Conservation (phyloP, 2,888 invertebrate genomes). For the Cheilosia impressa region DNA sequence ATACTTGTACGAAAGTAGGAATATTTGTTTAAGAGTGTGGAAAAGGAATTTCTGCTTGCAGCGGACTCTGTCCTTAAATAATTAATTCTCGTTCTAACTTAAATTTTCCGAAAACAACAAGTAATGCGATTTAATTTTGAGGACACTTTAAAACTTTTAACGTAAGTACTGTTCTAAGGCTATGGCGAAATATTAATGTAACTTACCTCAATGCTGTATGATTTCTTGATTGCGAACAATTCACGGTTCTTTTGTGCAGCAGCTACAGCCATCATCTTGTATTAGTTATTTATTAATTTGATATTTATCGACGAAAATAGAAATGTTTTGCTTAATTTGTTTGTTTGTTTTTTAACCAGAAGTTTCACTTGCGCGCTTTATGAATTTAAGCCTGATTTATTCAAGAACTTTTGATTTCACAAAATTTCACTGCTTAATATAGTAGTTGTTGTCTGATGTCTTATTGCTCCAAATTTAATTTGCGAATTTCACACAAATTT, state of each 20-base stretch:
- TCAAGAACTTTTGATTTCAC: constrained; percentile 61
- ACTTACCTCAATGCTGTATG: constrained; percentile 98
- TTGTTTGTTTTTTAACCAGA: constrained; percentile 36
- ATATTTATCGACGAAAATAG: constrained; percentile 76
- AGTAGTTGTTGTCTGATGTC: constrained; percentile 72
- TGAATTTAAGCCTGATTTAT: constrained; percentile 66
- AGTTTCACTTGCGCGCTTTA: constrained; percentile 60
- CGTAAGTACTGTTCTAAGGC: no score
- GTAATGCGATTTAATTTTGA: no score
- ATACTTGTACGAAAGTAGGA: no score
- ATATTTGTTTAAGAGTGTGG: no score
- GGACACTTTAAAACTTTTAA: no score
- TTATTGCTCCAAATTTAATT: constrained; percentile 68
- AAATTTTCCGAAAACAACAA: no score
- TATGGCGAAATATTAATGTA: neutral
- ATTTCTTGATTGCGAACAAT: constrained; percentile 98
- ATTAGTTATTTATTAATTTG: constrained; percentile 77
- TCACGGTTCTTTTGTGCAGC: constrained; percentile 97
- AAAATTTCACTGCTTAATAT: constrained; percentile 72
- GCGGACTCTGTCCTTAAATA: no score
- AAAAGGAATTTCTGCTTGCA: no score
- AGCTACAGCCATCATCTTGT: constrained; percentile 92
- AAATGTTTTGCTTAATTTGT: constrained; percentile 35
- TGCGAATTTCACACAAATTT: constrained; percentile 58
- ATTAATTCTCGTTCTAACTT: no score